Evolutionary conservation across 1,140 invertebrate genomes (phyloP).

Genomic region (Habropoda laboriosa): DNA sequence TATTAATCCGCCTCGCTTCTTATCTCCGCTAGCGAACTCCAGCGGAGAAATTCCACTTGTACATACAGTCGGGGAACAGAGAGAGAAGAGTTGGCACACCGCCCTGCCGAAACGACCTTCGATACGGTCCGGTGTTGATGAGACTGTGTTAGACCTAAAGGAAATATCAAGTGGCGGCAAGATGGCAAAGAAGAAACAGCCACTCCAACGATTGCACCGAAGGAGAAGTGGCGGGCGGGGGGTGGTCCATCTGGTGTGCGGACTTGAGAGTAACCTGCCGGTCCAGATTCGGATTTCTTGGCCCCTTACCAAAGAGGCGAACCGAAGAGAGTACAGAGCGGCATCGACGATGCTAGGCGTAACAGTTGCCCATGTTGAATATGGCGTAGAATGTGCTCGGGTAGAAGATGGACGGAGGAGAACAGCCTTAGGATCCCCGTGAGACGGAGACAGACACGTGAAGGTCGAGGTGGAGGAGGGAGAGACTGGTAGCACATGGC

Average conservation of each 20-base stretch:
- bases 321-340: conserved; percentile 54
- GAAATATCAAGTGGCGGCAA: conserved; percentile 67
- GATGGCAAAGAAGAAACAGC: conserved; percentile 58
- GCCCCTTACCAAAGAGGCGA: conserved; percentile 76
- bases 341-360: conserved; percentile 45
- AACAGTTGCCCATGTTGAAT: conserved; percentile 56
- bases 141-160: conserved; percentile 50
- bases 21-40: neutral
- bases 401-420: conserved; percentile 43
- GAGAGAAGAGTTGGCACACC: conserved; percentile 55
- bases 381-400: conserved; percentile 45
- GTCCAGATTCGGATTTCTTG: conserved; percentile 79
- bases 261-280: conserved; percentile 71
- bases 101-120: conserved; percentile 5
- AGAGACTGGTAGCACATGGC: conserved; percentile 75
- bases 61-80: conserved; percentile 1
- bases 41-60: neutral
- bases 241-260: conserved; percentile 75
- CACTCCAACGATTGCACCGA: conserved; percentile 45
- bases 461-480: conserved; percentile 46
- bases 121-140: conserved; percentile 48
- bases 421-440: conserved; percentile 22
- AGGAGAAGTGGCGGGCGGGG: conserved; percentile 56
- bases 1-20: neutral
- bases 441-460: neutral